These are phyloP conservation scores for Sylvia atricapilla DNA, from an alignment of 2,113 vertebrate species.

Conservation along the genomic window DNA sequence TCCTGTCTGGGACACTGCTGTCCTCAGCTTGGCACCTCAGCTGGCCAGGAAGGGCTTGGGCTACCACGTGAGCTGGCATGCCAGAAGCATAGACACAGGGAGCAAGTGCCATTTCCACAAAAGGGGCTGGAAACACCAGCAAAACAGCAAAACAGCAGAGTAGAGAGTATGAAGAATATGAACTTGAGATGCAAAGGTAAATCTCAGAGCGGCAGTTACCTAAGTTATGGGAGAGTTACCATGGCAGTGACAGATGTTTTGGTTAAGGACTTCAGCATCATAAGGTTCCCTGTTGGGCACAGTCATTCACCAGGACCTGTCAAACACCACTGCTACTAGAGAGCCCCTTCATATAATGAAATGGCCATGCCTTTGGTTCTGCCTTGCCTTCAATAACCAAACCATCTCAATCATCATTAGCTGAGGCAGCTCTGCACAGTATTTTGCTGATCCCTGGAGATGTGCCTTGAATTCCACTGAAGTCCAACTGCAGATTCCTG, in stretches of 20 bases:
- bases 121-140: not conserved
- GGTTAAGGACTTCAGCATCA: not conserved
- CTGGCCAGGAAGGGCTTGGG: not conserved
- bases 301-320: not conserved
- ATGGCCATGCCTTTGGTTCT: not conserved
- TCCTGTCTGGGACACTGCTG: not conserved
- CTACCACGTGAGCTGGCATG: not conserved
- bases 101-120: not conserved
- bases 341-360: not conserved
- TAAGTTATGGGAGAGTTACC: not conserved
- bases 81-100: rapidly evolving
- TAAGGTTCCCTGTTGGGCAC: not conserved
- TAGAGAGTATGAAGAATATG: not conserved
- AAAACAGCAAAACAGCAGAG: not conserved
- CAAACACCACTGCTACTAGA: not conserved
- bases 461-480: not conserved
- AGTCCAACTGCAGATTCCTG: not conserved
- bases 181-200: not conserved
- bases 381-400: not conserved
- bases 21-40: rapidly evolving
- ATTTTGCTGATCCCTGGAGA: not conserved
- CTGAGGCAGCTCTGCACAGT: not conserved
- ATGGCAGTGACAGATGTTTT: not conserved
- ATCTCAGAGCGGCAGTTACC: not conserved
- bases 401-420: not conserved